A percentile compares a stretch with the other conserved stretches of the same genome.
These are phyloP conservation scores for Latrodectus geometricus DNA, from an alignment of 1,140 invertebrate genomes.

Conservation along the genomic window DNA sequence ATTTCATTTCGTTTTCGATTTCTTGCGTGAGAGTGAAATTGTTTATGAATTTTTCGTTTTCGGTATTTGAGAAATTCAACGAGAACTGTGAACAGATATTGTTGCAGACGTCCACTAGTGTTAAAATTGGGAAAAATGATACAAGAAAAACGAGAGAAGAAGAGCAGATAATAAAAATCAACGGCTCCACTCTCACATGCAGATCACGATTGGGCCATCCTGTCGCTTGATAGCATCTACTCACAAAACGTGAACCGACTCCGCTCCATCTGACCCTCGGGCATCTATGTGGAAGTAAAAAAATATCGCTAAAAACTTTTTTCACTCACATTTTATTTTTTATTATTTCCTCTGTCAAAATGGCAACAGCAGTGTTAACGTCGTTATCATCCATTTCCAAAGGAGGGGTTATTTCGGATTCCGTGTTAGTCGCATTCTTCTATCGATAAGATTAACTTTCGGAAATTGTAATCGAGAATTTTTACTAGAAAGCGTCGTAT, in stretches of 20 bases:
- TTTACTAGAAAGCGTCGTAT: neutral
- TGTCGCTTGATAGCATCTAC: constrained; percentile 44
- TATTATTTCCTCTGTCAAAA: constrained; percentile 24
- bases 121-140: neutral
- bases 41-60: no score
- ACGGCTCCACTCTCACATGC: constrained; percentile 35
- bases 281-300: neutral
- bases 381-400: constrained; percentile 20
- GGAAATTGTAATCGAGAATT: neutral
- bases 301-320: neutral
- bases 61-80: no score
- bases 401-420: neutral
- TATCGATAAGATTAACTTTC: neutral
- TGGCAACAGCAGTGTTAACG: neutral
- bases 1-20: no score
- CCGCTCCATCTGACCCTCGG: constrained; percentile 17
- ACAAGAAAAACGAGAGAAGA: neutral
- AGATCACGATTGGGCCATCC: constrained; percentile 47
- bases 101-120: neutral
- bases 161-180: neutral
- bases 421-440: neutral
- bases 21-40: no score
- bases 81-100: neutral
- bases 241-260: constrained; percentile 36
- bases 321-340: constrained; percentile 21